These are phyloP conservation scores for Malurus melanocephalus DNA, from an alignment of 2,113 vertebrate species.

Conservation along the genomic window DNA sequence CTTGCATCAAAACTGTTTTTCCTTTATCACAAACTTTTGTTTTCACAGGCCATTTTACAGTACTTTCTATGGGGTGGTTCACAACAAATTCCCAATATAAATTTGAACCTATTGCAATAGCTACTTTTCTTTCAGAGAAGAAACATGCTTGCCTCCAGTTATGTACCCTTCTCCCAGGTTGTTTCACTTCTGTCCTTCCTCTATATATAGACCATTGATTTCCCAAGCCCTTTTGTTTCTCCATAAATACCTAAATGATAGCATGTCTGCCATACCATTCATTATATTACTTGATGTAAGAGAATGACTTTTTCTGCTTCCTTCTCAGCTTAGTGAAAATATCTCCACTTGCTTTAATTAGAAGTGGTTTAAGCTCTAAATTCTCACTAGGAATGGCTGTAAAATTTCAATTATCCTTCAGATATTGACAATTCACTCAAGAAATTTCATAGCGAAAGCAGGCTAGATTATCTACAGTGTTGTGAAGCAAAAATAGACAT, in stretches of 20 bases:
- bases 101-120: slow-evolving; percentile 16
- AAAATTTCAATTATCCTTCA: background rate
- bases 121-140: slow-evolving; percentile 33
- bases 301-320: background rate
- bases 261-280: background rate
- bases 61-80: slow-evolving; percentile 9
- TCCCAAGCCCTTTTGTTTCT: background rate
- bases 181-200: background rate
- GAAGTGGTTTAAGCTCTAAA: background rate
- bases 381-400: background rate
- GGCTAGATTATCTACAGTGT: background rate
- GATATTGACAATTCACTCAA: background rate
- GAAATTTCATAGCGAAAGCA: background rate
- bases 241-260: background rate
- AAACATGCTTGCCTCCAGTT: background rate
- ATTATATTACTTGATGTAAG: background rate
- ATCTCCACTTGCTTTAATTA: background rate
- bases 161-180: background rate
- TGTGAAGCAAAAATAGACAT: background rate
- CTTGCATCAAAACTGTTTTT: background rate
- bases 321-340: background rate
- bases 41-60: slow-evolving; percentile 31
- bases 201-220: background rate
- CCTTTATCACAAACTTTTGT: background rate
- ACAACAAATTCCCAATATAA: slow-evolving; percentile 13